phyloP scores from a whole-genome alignment of 1,140 invertebrate species.

The Drosophila orosa region DNA sequence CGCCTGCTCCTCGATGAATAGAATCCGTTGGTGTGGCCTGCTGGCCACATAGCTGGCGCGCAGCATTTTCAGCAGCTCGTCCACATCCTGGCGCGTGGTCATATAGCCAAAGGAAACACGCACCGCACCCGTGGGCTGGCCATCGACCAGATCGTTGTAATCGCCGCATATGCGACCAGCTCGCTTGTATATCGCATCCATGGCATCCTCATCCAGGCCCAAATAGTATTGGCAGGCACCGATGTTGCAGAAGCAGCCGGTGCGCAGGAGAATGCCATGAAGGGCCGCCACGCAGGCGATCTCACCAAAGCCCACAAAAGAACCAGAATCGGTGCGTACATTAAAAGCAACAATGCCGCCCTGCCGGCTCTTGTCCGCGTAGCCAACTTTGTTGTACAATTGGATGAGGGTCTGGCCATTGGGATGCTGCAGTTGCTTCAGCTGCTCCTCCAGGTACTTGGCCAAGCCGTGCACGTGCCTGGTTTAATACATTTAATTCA shows the following conservation, averaged over 20 bases:
- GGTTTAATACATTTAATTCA: slow-evolving; percentile 71
- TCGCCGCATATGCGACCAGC: slow-evolving; percentile 97
- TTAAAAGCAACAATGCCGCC: slow-evolving; percentile 96
- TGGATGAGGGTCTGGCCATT: slow-evolving; percentile 89
- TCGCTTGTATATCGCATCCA: slow-evolving; percentile 90
- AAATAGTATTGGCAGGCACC: slow-evolving; percentile 96
- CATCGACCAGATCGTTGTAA: slow-evolving; percentile 94
- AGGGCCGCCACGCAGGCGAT: slow-evolving; percentile 95
- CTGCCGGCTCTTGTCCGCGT: slow-evolving; percentile 88
- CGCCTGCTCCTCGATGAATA: slow-evolving; percentile 50
- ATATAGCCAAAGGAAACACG: slow-evolving; percentile 97
- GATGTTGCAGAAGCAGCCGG: slow-evolving; percentile 98
- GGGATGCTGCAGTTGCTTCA: slow-evolving; percentile 88
- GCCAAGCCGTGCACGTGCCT: slow-evolving; percentile 91
- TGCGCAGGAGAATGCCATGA: slow-evolving; percentile 94
- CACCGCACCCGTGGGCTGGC: slow-evolving; percentile 95
- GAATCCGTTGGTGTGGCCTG: slow-evolving; percentile 44
- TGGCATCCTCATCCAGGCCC: slow-evolving; percentile 87
- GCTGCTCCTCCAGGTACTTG: slow-evolving; percentile 88
- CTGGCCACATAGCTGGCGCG: slow-evolving; percentile 85
- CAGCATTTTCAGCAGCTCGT: slow-evolving; percentile 91
- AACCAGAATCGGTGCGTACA: slow-evolving; percentile 90
- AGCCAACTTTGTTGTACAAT: slow-evolving; percentile 91
- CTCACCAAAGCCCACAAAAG: slow-evolving; percentile 94
- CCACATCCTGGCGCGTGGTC: slow-evolving; percentile 90